Percentiles rank a stretch among this genome's conserved stretches.
phyloP scores from a whole-genome alignment of 1,140 invertebrate genomes.

The Tetranychus urticae region DNA sequence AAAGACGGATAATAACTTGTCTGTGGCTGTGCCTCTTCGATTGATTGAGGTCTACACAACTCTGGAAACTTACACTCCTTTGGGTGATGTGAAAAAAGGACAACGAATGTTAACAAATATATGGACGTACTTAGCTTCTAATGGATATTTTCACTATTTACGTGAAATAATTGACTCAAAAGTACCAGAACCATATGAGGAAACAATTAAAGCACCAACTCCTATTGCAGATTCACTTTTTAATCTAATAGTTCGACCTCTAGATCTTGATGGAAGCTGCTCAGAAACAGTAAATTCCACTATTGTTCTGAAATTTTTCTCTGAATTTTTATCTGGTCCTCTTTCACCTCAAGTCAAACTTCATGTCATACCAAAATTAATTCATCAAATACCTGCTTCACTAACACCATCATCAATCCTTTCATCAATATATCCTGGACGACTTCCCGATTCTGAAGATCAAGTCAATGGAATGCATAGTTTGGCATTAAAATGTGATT shows the following conservation, averaged over 20 bases:
- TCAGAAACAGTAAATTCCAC: neutral
- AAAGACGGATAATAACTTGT: neutral
- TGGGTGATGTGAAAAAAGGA: neutral
- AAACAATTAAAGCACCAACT: conserved; percentile 39
- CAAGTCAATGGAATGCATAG: neutral
- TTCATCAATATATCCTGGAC: neutral
- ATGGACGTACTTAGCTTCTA: conserved; percentile 10
- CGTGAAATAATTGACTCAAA: conserved; percentile 39
- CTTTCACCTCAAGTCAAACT: neutral
- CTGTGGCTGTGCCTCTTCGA: conserved; percentile 9
- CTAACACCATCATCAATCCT: neutral
- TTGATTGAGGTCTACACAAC: conserved; percentile 11
- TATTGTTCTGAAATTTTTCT: neutral
- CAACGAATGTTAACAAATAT: conserved; percentile 4
- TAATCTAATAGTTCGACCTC: conserved; percentile 45
- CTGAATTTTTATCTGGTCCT: neutral
- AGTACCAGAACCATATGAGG: conserved; percentile 41
- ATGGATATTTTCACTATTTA: conserved; percentile 43
- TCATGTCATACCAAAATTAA: conserved; percentile 2
- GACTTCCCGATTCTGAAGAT: neutral
- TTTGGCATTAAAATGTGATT: neutral
- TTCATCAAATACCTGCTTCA: conserved; percentile 2
- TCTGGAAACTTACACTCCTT: conserved; percentile 3
- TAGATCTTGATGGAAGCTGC: conserved; percentile 19
- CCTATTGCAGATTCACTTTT: conserved; percentile 44